Evolutionary conservation across 2,888 invertebrate species (phyloP), one percentile per base, ranked within the genome.

Genomic region (Drosophila yooni): DNA sequence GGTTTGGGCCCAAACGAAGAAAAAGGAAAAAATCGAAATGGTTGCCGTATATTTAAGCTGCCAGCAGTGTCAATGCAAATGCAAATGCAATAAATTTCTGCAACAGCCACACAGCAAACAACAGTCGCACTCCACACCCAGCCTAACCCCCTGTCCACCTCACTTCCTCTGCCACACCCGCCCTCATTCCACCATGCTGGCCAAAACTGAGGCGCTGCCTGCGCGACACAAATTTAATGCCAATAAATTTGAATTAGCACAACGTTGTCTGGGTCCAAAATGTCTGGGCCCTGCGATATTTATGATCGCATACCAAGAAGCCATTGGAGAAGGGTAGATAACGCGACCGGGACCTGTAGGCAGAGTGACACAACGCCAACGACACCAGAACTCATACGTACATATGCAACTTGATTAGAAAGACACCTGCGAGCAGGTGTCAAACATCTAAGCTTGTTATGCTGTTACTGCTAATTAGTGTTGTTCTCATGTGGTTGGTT

Each of bases 241-340:
- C 90, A 88, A 88, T 88, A 88, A 88, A 88, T 88, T 88, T 84
- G 88, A 89, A 88, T 88, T 88, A 88, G 89, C 81, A 68, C 53
- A 81, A 71, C 69, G 74, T 78, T 72, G 74, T 61, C 78, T 77
- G 66, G 67, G 59, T 40, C 27, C 66, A 76, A 70, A 76, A 76
- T 76, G 83, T 88, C 83, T 85, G 81, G 43, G 65, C 57, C 68
- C 63, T 57, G 64, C 73, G 81, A 74, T 90, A 90, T 90, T 90
- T 89, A 86, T 90, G 90, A 83, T 72, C 76, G 78, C 85, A 70
- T 67, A 63, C 57, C 61, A 64, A 53, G 38, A 31, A 33, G 61
- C 27, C 31, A 34, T 63, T 34, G 34, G 21, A 27, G 15, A 33
- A 46, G 58, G 25, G 27, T 33, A 48, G 21, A 43, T 18, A 46